A percentile compares a stretch with the other conserved stretches of the same genome.
phyloP scores from a whole-genome alignment of 1,140 invertebrate genomes.

The fruit fly (Drosophila melanogaster) region DNA sequence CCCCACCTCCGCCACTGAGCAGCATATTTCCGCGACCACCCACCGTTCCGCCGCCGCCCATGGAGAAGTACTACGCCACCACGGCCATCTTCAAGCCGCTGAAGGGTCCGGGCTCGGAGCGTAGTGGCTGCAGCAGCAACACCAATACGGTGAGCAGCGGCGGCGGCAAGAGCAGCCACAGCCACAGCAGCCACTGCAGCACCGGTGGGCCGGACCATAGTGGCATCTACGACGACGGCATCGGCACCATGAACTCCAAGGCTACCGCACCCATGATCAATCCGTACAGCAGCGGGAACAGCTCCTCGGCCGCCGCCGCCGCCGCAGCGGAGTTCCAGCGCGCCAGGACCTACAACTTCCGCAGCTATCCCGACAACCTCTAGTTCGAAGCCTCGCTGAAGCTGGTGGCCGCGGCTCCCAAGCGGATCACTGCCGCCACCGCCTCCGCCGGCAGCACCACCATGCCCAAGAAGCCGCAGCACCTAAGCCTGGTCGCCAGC shows the following conservation, averaged over 20 bases:
- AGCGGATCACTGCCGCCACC: constrained; percentile 11
- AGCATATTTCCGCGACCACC: constrained; percentile 88
- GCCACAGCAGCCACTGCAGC: constrained; percentile 63
- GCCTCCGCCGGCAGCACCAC: constrained; percentile 38
- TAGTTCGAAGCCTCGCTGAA: constrained; percentile 83
- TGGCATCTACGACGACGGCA: constrained; percentile 78
- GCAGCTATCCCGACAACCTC: constrained; percentile 83
- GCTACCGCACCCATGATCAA: constrained; percentile 83
- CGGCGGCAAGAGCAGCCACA: constrained; percentile 77
- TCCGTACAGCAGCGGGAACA: constrained; percentile 67
- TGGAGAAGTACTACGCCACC: constrained; percentile 91
- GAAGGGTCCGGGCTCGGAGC: constrained; percentile 64
- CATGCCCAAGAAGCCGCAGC: constrained; percentile 76
- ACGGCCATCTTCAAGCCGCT: constrained; percentile 85
- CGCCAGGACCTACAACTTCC: constrained; percentile 83
- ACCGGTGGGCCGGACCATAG: constrained; percentile 62
- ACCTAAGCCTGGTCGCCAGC: constrained; percentile 56
- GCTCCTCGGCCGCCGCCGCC: constrained; percentile 51
- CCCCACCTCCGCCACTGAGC: constrained; percentile 85
- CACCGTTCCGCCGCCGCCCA: constrained; percentile 87
- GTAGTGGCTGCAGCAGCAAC: constrained; percentile 55
- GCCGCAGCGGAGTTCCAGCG: constrained; percentile 77
- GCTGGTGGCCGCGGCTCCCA: constrained; percentile 52
- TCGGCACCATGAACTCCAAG: constrained; percentile 83
- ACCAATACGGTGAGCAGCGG: constrained; percentile 55